phyloP scores from a whole-genome alignment of 2,888 invertebrate species.

The Cephus spinipes region DNA sequence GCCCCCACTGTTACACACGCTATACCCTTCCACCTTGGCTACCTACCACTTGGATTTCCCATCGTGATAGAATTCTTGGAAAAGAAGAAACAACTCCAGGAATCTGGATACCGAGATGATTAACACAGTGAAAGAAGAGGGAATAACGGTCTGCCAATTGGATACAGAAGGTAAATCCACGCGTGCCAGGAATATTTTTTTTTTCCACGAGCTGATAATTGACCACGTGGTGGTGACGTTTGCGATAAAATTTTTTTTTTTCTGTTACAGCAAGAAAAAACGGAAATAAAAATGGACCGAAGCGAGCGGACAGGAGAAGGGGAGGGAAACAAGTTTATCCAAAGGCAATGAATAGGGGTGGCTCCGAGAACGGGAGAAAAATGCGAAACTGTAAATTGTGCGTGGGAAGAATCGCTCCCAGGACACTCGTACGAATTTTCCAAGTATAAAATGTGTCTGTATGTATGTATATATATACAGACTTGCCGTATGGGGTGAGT shows the following conservation, averaged over 20 bases:
- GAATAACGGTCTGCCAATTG: neutral
- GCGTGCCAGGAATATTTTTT: neutral
- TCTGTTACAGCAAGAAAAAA: neutral
- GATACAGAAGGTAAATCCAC: neutral
- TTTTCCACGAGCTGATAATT: neutral
- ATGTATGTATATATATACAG: too few relatives aligned
- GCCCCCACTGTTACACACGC: neutral
- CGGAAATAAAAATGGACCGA: neutral
- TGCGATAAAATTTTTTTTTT: neutral
- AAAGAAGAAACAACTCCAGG: neutral
- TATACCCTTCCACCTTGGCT: neutral
- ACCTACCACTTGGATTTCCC: conserved; percentile 2
- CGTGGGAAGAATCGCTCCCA: conserved; percentile 66
- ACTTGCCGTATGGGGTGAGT: conserved; percentile 35
- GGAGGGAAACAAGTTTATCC: conserved; percentile 55
- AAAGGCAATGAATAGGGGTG: neutral
- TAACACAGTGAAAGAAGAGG: neutral
- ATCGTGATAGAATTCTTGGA: neutral
- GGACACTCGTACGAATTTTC: conserved; percentile 38
- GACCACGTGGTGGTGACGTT: neutral
- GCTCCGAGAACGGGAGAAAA: conserved; percentile 58
- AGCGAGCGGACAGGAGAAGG: conserved; percentile 29
- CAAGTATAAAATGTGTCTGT: neutral
- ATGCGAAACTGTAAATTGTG: conserved; percentile 67
- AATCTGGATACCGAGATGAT: neutral